phyloP scores from a whole-genome alignment of 2,113 vertebrate genomes.

The Rana temporaria region DNA sequence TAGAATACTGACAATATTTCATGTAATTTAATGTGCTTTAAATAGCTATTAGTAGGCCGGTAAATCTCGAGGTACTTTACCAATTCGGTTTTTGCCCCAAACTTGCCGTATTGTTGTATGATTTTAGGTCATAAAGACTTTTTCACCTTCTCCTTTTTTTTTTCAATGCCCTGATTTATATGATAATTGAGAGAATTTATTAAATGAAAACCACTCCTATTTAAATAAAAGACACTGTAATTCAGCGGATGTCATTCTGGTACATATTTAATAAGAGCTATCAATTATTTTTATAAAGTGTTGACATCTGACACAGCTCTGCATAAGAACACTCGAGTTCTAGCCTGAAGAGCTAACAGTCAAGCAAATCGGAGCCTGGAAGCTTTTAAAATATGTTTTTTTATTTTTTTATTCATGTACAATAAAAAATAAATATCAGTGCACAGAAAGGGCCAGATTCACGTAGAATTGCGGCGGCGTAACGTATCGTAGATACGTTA shows the following conservation, averaged over 20 bases:
- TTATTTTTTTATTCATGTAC: too few relatives aligned
- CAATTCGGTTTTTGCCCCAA: neutral
- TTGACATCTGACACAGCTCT: conserved; percentile 30
- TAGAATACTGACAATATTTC: conserved; percentile 64
- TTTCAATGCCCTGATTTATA: conserved; percentile 40
- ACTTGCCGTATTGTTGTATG: conserved; percentile 23
- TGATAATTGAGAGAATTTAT: conserved; percentile 37
- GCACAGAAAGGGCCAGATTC: too few relatives aligned
- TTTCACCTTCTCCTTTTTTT: conserved; percentile 40
- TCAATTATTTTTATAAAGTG: conserved; percentile 50
- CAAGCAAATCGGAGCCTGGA: neutral
- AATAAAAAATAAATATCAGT: too few relatives aligned
- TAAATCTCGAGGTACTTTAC: conserved; percentile 56
- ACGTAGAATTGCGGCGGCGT: too few relatives aligned
- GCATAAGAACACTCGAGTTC: conserved; percentile 31
- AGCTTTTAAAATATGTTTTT: neutral
- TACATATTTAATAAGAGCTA: conserved; percentile 48
- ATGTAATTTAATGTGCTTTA: conserved; percentile 61
- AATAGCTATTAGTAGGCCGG: conserved; percentile 61
- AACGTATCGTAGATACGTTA: too few relatives aligned
- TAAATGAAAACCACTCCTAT: conserved; percentile 35
- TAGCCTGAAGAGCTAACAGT: conserved; percentile 19
- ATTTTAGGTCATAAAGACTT: conserved; percentile 39
- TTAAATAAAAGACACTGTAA: conserved; percentile 35
- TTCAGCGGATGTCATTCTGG: conserved; percentile 39